Conservation (phyloP, 1,140 invertebrate species). For the Brachystomella parvula region DNA sequence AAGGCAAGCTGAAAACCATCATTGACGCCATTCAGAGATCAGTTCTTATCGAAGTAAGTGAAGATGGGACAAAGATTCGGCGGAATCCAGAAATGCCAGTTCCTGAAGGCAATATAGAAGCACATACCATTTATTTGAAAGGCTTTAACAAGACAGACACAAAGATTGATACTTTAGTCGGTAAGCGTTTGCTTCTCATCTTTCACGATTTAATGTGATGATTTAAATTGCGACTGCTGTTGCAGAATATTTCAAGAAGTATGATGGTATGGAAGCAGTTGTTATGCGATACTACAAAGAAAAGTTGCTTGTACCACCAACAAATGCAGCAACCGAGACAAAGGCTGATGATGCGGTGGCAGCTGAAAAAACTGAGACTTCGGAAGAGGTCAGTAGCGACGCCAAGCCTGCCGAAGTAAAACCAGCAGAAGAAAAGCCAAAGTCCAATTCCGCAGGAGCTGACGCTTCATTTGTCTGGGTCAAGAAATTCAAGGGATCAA, state of each 20-base stretch:
- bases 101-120: slow-evolving; percentile 23
- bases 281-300: slow-evolving; percentile 36
- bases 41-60: slow-evolving; percentile 27
- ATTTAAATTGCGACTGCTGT: neutral
- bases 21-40: slow-evolving; percentile 19
- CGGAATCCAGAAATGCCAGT: slow-evolving; percentile 26
- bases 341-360: slow-evolving; percentile 9
- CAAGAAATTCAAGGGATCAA: slow-evolving; percentile 35
- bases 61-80: slow-evolving; percentile 16
- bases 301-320: slow-evolving; percentile 17
- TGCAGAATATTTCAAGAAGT: slow-evolving; percentile 31
- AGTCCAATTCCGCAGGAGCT: neutral
- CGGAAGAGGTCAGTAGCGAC: neutral
- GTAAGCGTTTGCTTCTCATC: slow-evolving; percentile 16
- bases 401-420: neutral
- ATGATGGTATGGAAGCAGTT: slow-evolving; percentile 31
- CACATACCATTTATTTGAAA: slow-evolving; percentile 28
- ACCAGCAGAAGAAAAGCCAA: neutral
- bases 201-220: neutral
- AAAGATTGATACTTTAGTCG: slow-evolving; percentile 28
- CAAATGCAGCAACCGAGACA: slow-evolving; percentile 1
- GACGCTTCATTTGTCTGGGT: slow-evolving; percentile 14
- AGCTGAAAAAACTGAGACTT: neutral
- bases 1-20: slow-evolving; percentile 10
- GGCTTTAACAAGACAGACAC: slow-evolving; percentile 31